Conservation (phyloP, 1,140 invertebrate genomes). For the Pachypsylla venusta region DNA sequence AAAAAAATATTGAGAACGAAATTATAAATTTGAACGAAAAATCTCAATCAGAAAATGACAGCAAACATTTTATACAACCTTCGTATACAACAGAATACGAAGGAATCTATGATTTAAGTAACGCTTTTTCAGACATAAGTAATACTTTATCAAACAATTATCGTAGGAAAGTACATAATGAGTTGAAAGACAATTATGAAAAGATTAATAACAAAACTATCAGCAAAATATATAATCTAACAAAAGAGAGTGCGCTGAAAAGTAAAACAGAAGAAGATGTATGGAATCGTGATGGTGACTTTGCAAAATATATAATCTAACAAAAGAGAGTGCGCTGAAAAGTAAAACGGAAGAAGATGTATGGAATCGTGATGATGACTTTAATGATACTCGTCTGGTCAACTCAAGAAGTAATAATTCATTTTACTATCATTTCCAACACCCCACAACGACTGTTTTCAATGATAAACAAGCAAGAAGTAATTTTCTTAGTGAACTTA, state of each 20-base stretch:
- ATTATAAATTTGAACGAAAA: no score
- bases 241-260: background rate
- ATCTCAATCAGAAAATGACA: no score
- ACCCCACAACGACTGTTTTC: background rate
- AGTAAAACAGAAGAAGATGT: no score
- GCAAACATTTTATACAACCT: no score
- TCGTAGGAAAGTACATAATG: background rate
- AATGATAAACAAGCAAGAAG: background rate
- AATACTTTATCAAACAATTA: background rate
- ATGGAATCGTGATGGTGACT: no score
- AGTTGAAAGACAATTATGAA: background rate
- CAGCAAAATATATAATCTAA: background rate
- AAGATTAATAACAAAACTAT: background rate
- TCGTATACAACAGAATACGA: no score
- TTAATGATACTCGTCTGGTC: background rate
- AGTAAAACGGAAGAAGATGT: no score
- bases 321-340: no score
- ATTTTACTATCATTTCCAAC: background rate
- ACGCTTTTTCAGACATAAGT: background rate
- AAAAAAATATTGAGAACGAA: no score
- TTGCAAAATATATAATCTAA: no score
- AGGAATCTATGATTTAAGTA: background rate
- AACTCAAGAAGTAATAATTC: background rate
- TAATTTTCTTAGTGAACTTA: background rate
- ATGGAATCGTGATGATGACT: no score